Conservation (phyloP, 1,140 invertebrate genomes). For the Pseudomyrmex flavicornis region DNA sequence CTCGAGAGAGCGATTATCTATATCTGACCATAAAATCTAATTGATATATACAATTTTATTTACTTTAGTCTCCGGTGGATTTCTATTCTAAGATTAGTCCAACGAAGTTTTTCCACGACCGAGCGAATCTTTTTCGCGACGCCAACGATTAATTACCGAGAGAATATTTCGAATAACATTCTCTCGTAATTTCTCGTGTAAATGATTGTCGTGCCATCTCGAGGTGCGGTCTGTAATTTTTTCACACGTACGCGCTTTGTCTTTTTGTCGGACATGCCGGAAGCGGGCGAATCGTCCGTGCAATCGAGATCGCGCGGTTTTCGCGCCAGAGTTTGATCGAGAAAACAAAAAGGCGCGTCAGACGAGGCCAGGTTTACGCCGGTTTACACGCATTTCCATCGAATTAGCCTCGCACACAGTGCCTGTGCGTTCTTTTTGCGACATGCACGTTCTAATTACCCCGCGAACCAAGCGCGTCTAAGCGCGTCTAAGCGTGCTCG, state of each 20-base stretch:
- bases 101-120: too few relatives aligned
- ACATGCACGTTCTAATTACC: conserved; percentile 69
- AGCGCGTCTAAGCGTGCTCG: conserved; percentile 49
- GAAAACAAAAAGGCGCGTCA: conserved; percentile 47
- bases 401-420: conserved; percentile 59
- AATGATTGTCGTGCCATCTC: not conserved
- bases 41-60: not conserved
- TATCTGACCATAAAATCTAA: not conserved
- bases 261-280: not conserved
- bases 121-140: too few relatives aligned
- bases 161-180: too few relatives aligned
- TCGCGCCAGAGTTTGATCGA: conserved; percentile 31
- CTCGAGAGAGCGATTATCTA: not conserved
- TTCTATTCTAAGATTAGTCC: not conserved
- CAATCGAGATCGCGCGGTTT: conserved; percentile 16
- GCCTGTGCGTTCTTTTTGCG: conserved; percentile 57
- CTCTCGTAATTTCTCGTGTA: not conserved
- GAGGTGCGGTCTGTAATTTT: not conserved
- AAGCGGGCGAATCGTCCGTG: conserved; percentile 1
- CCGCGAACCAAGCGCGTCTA: conserved; percentile 60
- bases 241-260: not conserved
- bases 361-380: conserved; percentile 52
- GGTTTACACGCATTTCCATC: conserved; percentile 60
- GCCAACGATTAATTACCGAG: too few relatives aligned
- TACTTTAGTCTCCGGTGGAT: not conserved